Evolutionary conservation across 1,140 invertebrate genomes (phyloP).

Genomic region (Chlorops oryzae): DNA sequence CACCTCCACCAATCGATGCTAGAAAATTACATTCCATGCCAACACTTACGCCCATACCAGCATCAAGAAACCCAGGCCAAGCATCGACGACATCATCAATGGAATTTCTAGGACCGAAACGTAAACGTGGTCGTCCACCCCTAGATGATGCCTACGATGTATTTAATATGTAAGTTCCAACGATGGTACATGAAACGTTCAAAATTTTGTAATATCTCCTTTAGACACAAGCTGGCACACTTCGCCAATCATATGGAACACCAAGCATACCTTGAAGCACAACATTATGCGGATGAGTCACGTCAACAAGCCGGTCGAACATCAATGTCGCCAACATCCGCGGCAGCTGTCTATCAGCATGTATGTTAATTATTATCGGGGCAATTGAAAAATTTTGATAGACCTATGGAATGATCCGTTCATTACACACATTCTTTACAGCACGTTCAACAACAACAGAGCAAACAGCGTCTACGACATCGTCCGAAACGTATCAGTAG

Average conservation of each 20-base stretch:
- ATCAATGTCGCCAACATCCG: slow-evolving; percentile 27
- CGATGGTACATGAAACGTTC: neutral
- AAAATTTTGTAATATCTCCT: neutral
- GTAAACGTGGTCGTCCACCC: slow-evolving; percentile 58
- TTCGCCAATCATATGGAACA: slow-evolving; percentile 37
- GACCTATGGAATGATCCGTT: no score
- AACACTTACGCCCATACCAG: slow-evolving; percentile 22
- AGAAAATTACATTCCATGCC: slow-evolving; percentile 29
- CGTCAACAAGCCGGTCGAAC: slow-evolving; percentile 21
- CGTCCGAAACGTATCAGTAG: slow-evolving; percentile 24
- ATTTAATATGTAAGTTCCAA: slow-evolving; percentile 41
- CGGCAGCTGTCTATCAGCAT: slow-evolving; percentile 14
- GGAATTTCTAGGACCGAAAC: slow-evolving; percentile 39
- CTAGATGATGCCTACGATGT: slow-evolving; percentile 54
- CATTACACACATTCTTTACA: no score
- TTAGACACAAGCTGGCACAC: slow-evolving; percentile 35
- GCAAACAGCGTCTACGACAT: slow-evolving; percentile 33
- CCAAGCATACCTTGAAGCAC: slow-evolving; percentile 31
- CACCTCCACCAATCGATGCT: slow-evolving; percentile 8
- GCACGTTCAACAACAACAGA: slow-evolving; percentile 26
- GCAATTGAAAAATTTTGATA: no score
- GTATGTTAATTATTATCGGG: no score
- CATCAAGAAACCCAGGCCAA: slow-evolving; percentile 14
- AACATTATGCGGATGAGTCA: slow-evolving; percentile 29
- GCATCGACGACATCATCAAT: slow-evolving; percentile 15